Base-by-base conservation (phyloP, 1,140 invertebrate species). In the Drosophila eugracilis region DNA sequence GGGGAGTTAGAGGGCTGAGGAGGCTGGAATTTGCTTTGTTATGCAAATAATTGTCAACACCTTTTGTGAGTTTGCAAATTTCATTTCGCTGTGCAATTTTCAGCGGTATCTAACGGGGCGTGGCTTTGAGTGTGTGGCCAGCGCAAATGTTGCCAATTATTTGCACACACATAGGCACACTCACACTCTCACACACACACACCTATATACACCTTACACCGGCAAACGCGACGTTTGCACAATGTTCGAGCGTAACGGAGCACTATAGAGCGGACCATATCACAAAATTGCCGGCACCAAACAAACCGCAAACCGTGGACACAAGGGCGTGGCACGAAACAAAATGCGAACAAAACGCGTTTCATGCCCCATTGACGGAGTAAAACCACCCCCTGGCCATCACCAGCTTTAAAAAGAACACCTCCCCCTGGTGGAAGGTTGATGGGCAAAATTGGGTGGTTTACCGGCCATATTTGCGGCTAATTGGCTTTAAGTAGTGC, bases 401-500 rank as follows among this genome's bases (percentile, higher is more conserved):
- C 15, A 6, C 1, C 3, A 14, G 3, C n/a, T n/a, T n/a, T 10
- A 32, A 12, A 9, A 32, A 4, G 39, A 36, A 36, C 12, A 34
- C 30, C 12, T 1, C n/a, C n/a, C 26, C 26, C 5, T 32, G 0
- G 3, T 7, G 36, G 2, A 7, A 39, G 36, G 36, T 14, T 39
- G 36, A 39, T 39, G 15, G 26, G 36, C 19, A 3, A 22, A 12
- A 15, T 17, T 57, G 41, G 70, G 32, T 39, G 63, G 73, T 70
- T 81, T 88, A 88, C 83, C 83, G 81, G 78, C 69, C 77, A 88
- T 86, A 88, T 86, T 86, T 86, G 81, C 81, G 83, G 81, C 78
- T 86, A 86, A 86, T 86, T 88, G 81, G 81, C 81, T 88, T 86
- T 81, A 86, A 86, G 81, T 88, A 86, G 83, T 81, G 45, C 81